phyloP scores from a whole-genome alignment of 2,113 vertebrate genomes.

The Puffinus mauretanicus region DNA sequence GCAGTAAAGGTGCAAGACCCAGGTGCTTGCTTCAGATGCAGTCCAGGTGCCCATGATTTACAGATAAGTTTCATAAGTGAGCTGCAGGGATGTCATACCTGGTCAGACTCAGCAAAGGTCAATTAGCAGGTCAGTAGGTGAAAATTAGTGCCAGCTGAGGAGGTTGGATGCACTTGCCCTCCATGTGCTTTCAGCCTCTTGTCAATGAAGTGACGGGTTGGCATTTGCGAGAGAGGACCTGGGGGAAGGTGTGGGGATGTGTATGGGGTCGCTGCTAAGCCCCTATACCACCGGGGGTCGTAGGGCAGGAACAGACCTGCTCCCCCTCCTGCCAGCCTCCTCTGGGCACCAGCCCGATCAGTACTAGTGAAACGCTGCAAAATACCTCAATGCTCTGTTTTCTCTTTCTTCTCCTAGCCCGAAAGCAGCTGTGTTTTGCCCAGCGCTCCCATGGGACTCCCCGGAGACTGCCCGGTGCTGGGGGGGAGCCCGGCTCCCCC shows the following conservation, averaged over 20 bases:
- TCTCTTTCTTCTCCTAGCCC: slow-evolving; percentile 54
- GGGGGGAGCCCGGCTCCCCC: neutral
- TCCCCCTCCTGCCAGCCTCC: neutral
- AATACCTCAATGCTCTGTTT: neutral
- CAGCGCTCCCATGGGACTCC: neutral
- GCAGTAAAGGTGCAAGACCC: neutral
- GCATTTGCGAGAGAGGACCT: neutral
- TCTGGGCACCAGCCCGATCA: neutral
- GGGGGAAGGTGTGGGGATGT: neutral
- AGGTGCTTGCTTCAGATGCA: neutral
- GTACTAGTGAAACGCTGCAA: neutral
- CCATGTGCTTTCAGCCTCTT: neutral
- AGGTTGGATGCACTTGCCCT: neutral
- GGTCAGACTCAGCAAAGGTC: neutral
- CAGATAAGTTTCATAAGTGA: neutral
- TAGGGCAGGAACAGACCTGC: neutral
- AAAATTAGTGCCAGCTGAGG: neutral
- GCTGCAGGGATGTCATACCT: neutral
- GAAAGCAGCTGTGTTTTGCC: slow-evolving; percentile 20
- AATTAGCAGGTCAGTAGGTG: neutral
- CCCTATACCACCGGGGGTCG: too few relatives aligned
- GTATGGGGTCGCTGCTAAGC: neutral
- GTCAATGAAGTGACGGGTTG: neutral
- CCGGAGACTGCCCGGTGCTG: slow-evolving; percentile 38
- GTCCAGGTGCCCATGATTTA: neutral